Base-by-base conservation (phyloP, 2,113 vertebrate species). In the Lipophrys pholis region DNA sequence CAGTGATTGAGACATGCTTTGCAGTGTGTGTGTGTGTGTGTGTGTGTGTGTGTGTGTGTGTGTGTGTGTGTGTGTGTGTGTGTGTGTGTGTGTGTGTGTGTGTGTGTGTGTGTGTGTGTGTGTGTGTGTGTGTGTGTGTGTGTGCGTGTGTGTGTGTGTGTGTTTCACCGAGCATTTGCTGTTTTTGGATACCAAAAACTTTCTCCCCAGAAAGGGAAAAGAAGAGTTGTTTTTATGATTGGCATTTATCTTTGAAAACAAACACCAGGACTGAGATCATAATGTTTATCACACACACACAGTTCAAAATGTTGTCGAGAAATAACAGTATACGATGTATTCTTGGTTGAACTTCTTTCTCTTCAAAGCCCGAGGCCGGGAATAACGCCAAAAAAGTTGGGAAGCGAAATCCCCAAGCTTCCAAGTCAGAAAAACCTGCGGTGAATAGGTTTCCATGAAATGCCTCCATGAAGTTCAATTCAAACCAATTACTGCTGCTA, bases 401-500 rank as follows among this genome's bases (percentile, higher is more conserved):
- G 50, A 40, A 30, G 1, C 2, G 81, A 84, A 81, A 64, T 61
- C 66, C 54, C 49, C 61, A 75, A 81, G 45, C 53, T 36, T 54
- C 46, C 9, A 5, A 62, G 73, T 61, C 52, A 72, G 69, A 78
- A 86, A 86, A 78, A 78, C 66, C 80, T 81, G 82, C 7, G 58
- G 69, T 65, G 66, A 80, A 83, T 76, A 66, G 49, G 46, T 69
- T 73, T 70, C 50, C 51, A 54, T 75, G 62, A 81, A 82, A 85
- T 68, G 40, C 52, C 76, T 80, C 15, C n/a, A 11, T 63, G 64
- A 78, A 82, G 75, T 80, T 82, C 43, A 76, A 59, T 39, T 74
- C 68, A 64, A 74, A 89, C 59, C 77, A 85, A 81, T 83, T 83
- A 86, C 43, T 69, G 49, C 49, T 74, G 71, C 83, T 74, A 78